A percentile compares a stretch with the other conserved stretches of the same genome.
phyloP scores from a whole-genome alignment of 2,113 vertebrate species.

The Leptobrachium leishanense region DNA sequence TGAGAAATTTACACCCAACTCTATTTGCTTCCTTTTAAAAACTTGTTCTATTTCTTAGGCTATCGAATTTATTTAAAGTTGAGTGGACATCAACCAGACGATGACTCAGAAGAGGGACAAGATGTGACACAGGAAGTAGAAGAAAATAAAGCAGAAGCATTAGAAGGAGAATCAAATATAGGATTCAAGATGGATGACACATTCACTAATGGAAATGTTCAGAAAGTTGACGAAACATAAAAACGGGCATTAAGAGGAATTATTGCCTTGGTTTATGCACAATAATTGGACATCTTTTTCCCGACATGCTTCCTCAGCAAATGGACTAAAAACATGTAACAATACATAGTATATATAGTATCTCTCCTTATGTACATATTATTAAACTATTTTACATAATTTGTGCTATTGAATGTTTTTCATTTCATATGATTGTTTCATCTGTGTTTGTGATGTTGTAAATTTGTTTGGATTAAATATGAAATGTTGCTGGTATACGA shows the following conservation, averaged over 20 bases:
- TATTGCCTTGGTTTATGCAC: background rate
- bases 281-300: background rate
- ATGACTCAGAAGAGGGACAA: background rate
- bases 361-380: constrained; percentile 17
- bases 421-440: background rate
- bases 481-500: background rate
- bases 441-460: background rate
- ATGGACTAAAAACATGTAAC: background rate
- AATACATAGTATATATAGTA: background rate
- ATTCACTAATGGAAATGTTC: constrained; percentile 8
- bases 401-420: background rate
- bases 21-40: too few relatives aligned
- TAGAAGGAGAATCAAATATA: constrained; percentile 22
- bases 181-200: constrained; percentile 28
- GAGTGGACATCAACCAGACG: background rate
- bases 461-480: background rate
- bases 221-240: background rate
- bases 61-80: constrained; percentile 3
- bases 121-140: background rate
- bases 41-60: constrained; percentile 10
- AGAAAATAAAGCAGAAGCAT: constrained; percentile 16
- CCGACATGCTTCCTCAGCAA: background rate
- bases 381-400: constrained; percentile 17
- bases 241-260: background rate
- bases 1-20: too few relatives aligned